Base-by-base conservation (phyloP, 2,888 invertebrate species). In the Allolobophora icterica region DNA sequence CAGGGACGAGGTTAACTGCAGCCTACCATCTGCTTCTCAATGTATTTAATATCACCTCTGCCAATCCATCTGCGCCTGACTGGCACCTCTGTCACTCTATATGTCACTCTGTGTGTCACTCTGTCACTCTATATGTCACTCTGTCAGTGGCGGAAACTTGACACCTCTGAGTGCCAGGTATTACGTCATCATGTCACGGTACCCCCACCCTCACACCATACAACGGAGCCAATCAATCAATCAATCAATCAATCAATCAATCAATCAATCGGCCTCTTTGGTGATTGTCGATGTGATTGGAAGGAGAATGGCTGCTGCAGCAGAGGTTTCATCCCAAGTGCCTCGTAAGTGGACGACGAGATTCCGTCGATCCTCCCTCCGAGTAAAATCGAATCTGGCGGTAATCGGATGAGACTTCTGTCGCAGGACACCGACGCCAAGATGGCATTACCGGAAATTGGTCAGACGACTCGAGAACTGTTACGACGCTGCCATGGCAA, bases 121-220 rank as follows among this genome's bases (percentile, higher is more conserved):
- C 52, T 52, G 24, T 52, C 52, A 11, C 11, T 19, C 52, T 11
- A 17, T 19, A 5, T 52, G 52, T 52, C 40, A 40, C 13, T 45
- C n/a, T 71, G 71, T 71, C 71, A 71, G n/a, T 71, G 71, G n/a
- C 71, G 71, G 71, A 71, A 71, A 71, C 71, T 71, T n/a, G 30
- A 71, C n/a, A 30, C 71, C 71, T 52, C 52, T 52, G 13, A 71
- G 30, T 71, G 30, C 71, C 71, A 71, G 71, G 71, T n/a, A 71
- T 71, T 71, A n/a, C 71, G 71, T 71, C 71, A 71, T n/a, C 71
- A 58, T 4, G 5, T n/a, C n/a, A 71, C 5, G 71, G 8, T 71
- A 8, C 52, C 52, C 52, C 15, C 17, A 3, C 71, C 71, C n/a
- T 17, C n/a, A 52, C 5, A 17, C 52, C 24, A 4, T 19, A 52